Base-by-base conservation (phyloP, 2,888 invertebrate species). In the Plemyria rubiginata region DNA sequence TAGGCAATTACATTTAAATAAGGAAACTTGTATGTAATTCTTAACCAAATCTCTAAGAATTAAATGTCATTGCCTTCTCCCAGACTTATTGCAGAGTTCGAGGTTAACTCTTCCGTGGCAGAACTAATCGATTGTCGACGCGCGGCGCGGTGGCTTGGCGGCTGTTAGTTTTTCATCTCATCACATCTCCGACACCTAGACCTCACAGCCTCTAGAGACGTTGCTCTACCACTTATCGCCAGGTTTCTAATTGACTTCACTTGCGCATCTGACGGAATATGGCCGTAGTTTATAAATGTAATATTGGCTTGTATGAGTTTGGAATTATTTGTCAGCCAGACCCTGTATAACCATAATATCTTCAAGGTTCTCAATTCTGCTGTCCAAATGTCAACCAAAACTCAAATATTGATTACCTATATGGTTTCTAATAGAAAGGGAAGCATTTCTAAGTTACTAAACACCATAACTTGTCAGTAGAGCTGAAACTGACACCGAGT, bases 101-200 rank as follows among this genome's bases (percentile, higher is more conserved):
- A 11, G 36, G 36, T 38, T 38, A 11, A 38, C 36, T 38, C 36
- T 38, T 38, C 36, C 36, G 36, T 38, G 11, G 36, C 36, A 38
- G 45, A 61, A 49, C 40, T 59, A 56, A 52, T 58, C 11, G 45
- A 15, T 54, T 46, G 1, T 32, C 15, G 36, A 32, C 58, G 43
- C 22, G 32, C 54, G 50, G 6, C 49, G 32, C 49, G 32, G 16
- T 16, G 7, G n/a, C 13, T 4, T 8, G 29, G 12, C 45, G 50
- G 41, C 40, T 57, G 56, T 57, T 54, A 36, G 36, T 57, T 57
- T 45, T 45, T 52, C 58, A 52, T 56, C 50, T 53, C 15, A 15
- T 56, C 50, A 43, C 15, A 15, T 50, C n/a, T 48, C 48, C 22
- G 28, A 48, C 12, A 11, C 12, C 48, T 48, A 12, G 4, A n/a